A percentile compares a stretch with the other conserved stretches of the same genome.
Evolutionary conservation across 2,888 invertebrate species (phyloP).

Genomic region (Rambutsinella grinnellia): DNA sequence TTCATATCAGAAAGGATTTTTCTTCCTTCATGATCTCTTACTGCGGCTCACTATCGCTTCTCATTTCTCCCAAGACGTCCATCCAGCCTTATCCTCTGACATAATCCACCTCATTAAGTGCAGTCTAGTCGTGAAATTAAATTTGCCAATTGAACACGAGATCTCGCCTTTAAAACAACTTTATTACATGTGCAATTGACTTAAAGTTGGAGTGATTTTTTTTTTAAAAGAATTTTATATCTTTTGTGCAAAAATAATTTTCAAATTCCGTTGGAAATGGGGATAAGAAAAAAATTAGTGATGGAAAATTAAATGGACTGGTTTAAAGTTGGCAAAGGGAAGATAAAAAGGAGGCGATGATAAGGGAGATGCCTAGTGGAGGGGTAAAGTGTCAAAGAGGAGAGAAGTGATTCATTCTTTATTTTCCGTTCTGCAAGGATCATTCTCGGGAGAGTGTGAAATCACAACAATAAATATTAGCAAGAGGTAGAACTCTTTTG

Average conservation of each 20-base stretch:
- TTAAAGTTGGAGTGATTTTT: no score
- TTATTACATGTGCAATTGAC: neutral
- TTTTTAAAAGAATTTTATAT: no score
- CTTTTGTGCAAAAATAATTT: no score
- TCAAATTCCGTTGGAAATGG: no score
- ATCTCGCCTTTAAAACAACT: constrained; percentile 19
- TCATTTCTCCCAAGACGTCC: constrained; percentile 51
- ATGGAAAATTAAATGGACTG: no score
- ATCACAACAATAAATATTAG: constrained; percentile 30
- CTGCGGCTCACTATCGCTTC: no score
- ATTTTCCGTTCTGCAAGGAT: constrained; percentile 27
- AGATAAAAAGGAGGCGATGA: neutral
- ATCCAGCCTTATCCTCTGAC: constrained; percentile 54
- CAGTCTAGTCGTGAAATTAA: constrained; percentile 57
- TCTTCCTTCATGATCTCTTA: no score
- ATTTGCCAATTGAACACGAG: constrained; percentile 48
- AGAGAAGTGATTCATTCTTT: constrained; percentile 31
- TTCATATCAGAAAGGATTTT: no score
- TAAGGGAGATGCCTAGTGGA: neutral
- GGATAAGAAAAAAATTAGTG: no score
- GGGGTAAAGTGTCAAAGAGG: neutral
- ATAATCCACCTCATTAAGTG: constrained; percentile 55
- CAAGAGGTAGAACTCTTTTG: neutral
- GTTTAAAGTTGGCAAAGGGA: no score
- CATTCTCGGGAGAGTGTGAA: constrained; percentile 33